Evolutionary conservation across 2,888 invertebrate species (phyloP), one percentile per base, ranked within the genome.

Genomic region (Himalopsyche anomala): DNA sequence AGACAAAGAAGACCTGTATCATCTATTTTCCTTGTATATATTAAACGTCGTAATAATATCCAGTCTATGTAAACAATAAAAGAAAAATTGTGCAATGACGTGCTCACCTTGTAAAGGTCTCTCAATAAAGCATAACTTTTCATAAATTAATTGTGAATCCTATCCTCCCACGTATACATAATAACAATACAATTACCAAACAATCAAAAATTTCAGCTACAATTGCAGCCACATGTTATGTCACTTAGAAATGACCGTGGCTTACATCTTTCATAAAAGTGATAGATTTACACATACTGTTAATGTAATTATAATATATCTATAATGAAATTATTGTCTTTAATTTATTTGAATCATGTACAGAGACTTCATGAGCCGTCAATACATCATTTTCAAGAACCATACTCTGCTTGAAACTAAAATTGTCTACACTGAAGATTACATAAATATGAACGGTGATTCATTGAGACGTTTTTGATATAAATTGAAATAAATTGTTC

Each of bases 61-160:
- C 62, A 62, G 62, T 62, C 28, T 62, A 15, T 9, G n/a, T 19
- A 4, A 62, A 28, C 19, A 62, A 19, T 19, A n/a, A 62, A 19
- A 62, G 4, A n/a, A 62, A 62, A 62, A 62, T 4, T 62, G 19
- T 62, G 19, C 62, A 62, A 62, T 62, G 62, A 62, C 62, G 11
- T 19, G 62, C 4, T 62, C 19, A 62, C 62, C 28, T 62, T 62
- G 28, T 62, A 62, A 51, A 62, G 62, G 62, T 62, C 62, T 62
- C 11, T 19, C 2, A 28, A n/a, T 9, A 62, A n/a, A 17, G 9
- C 8, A 62, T 19, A 19, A 19, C 11, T 62, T 62, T 19, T 19
- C 28, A 19, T 28, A 62, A 19, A n/a, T 19, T 28, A 28, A 62
- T 62, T 11, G 19, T 62, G 28, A 12, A 19, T 19, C 9, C 11